Conservation (phyloP, 2,797 vertebrate genomes). For the Danio albolineatus region DNA sequence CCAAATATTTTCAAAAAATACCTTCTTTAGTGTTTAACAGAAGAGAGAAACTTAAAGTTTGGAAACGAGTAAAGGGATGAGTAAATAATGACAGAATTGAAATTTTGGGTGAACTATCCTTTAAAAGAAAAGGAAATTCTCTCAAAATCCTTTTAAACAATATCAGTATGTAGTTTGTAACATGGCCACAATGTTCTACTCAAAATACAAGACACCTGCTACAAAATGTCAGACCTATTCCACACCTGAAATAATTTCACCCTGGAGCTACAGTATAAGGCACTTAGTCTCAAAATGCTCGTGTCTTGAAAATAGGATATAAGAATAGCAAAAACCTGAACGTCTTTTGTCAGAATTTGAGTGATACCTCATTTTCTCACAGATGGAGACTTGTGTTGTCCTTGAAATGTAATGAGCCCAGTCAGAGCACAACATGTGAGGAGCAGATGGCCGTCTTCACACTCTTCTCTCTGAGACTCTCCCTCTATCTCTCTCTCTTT, state of each 20-base stretch:
- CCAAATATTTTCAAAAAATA: too few relatives aligned
- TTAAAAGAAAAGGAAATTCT: background rate
- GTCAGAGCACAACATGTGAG: conserved; percentile 50
- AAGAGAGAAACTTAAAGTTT: too few relatives aligned
- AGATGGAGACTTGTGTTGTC: conserved; percentile 51
- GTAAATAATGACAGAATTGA: too few relatives aligned
- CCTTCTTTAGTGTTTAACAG: background rate
- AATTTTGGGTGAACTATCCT: background rate
- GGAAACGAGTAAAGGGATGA: too few relatives aligned
- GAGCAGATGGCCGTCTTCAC: conserved; percentile 66
- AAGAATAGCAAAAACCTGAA: conserved; percentile 14
- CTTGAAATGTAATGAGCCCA: conserved; percentile 61
- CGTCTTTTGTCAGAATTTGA: conserved; percentile 11
- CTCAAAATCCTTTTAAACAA: background rate
- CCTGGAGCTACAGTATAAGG: background rate
- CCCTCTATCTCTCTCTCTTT: conserved; percentile 50
- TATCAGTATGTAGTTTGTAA: background rate
- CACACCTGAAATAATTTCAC: background rate
- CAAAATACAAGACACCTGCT: background rate
- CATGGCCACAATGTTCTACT: background rate
- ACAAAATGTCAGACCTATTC: background rate
- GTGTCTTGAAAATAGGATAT: background rate
- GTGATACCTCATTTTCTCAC: conserved; percentile 33
- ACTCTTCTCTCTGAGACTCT: conserved; percentile 53
- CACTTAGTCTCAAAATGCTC: background rate